Evolutionary conservation across 2,888 invertebrate species (phyloP).

Genomic region (Macrosoma leucophasiata): DNA sequence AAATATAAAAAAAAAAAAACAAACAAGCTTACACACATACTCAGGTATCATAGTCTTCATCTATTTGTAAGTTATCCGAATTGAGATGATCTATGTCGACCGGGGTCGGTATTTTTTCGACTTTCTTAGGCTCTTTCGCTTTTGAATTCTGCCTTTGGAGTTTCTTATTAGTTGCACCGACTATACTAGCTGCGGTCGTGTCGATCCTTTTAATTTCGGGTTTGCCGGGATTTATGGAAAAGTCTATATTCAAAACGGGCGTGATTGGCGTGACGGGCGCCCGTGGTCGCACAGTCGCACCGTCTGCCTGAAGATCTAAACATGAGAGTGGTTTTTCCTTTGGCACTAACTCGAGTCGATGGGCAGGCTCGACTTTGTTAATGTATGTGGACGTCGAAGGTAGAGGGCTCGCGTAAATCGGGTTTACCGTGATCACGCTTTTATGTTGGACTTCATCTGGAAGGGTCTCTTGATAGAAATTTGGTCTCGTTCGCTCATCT

Average conservation of each 20-base stretch:
- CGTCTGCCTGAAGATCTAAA: slow-evolving; percentile 30
- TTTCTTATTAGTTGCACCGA: slow-evolving; percentile 34
- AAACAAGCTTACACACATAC: slow-evolving; percentile 41
- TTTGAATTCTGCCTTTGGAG: slow-evolving; percentile 52
- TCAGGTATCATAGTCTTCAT: slow-evolving; percentile 75
- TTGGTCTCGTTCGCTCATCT: slow-evolving; percentile 36
- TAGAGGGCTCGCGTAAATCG: slow-evolving; percentile 55
- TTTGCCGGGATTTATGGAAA: slow-evolving; percentile 49
- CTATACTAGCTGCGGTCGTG: slow-evolving; percentile 36
- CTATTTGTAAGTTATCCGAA: slow-evolving; percentile 63
- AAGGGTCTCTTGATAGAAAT: slow-evolving; percentile 66
- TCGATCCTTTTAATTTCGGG: slow-evolving; percentile 64
- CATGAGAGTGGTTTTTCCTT: slow-evolving; percentile 30
- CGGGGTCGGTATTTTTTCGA: slow-evolving; percentile 38
- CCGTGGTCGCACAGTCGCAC: slow-evolving; percentile 24
- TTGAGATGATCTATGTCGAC: slow-evolving; percentile 55
- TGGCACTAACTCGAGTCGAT: slow-evolving; percentile 41
- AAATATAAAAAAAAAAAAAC: slow-evolving; percentile 29
- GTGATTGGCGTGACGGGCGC: slow-evolving; percentile 42
- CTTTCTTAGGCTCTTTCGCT: slow-evolving; percentile 37
- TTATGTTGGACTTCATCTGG: slow-evolving; percentile 45
- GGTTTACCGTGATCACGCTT: slow-evolving; percentile 60
- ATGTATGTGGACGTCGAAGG: slow-evolving; percentile 58
- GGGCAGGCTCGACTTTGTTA: slow-evolving; percentile 36
- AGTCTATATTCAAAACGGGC: slow-evolving; percentile 64